Evolutionary conservation across 2,888 invertebrate genomes (phyloP).

Genomic region (Cremastobaeus sp.): DNA sequence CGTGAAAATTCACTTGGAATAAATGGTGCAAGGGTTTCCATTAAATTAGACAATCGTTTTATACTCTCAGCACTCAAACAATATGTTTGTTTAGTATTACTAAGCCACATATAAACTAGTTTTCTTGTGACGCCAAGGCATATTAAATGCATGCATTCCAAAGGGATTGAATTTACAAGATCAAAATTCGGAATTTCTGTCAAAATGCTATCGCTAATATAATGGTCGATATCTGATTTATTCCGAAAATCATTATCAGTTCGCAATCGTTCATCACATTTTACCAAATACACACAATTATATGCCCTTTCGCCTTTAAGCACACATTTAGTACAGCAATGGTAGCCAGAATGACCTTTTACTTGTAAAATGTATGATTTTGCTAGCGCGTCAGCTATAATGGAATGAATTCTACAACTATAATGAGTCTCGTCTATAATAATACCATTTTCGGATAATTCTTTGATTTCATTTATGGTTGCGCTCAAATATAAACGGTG

Average conservation of each 20-base stretch:
- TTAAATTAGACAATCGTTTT: background rate
- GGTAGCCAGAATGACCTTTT: conserved; percentile 17
- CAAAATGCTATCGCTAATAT: conserved; percentile 1
- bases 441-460: conserved; percentile 52
- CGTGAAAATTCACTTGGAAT: conserved; percentile 40
- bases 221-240: background rate
- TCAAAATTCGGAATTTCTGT: conserved; percentile 14
- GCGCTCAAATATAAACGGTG: conserved; percentile 3
- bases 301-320: background rate
- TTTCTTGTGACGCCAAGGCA: conserved; percentile 20
- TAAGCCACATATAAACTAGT: conserved; percentile 12
- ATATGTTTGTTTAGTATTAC: background rate
- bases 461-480: conserved; percentile 21
- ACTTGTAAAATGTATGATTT: conserved; percentile 33
- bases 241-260: conserved; percentile 3
- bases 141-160: conserved; percentile 23
- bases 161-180: conserved; percentile 1
- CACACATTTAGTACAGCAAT: conserved; percentile 30
- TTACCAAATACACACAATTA: conserved; percentile 6
- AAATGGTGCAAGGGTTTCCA: background rate
- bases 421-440: conserved; percentile 27
- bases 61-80: conserved; percentile 6
- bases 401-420: conserved; percentile 6
- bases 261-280: background rate
- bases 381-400: conserved; percentile 33